Base-by-base conservation (phyloP, 2,888 invertebrate species). In the Escarpia spicata region DNA sequence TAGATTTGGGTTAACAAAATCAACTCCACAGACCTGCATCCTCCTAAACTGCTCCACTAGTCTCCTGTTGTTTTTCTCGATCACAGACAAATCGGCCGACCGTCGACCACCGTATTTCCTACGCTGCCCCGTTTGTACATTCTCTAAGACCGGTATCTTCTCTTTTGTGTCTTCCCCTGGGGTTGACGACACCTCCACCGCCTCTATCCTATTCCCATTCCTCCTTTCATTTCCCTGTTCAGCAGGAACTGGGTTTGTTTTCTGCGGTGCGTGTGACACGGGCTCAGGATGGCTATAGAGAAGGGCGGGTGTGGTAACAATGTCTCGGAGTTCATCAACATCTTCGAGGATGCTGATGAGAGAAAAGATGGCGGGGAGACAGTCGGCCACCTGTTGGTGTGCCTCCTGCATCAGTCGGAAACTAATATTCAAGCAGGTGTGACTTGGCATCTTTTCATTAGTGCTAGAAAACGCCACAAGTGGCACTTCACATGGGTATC, bases 301-400 rank as follows among this genome's bases (percentile, higher is more conserved):
- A 89, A 94, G 93, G 0, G 95, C 94, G 31, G 95, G 94, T 92
- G 94, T 93, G 52, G 94, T 93, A 10, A 95, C 92, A 9, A 95
- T 92, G 26, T 93, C 93, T 45, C 93, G 93, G 37, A 96, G 91
- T 92, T 95, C 94, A 10, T 93, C 94, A 90, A 94, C 95, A 93
- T 95, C 94, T 75, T 96, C 95, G 45, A 96, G 93, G 43, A 95
- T 92, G 94, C 94, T 95, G 44, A 95, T 94, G n/a, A 96, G 93
- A 43, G 95, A 94, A 94, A 95, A 96, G 10, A 96, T 94, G 92
- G 94, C 95, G n/a, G 96, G 95, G 37, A 94, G 93, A 37, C 94
- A 92, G 91, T 93, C 92, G 19, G 94, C 94, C 12, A 95, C 94
- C 58, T 94, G 92, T 60, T 93, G 93, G 91, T 93, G 94, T 0